These are phyloP conservation scores for Aphidius ervi DNA, from an alignment of 1,140 invertebrate genomes.

Conservation along the genomic window DNA sequence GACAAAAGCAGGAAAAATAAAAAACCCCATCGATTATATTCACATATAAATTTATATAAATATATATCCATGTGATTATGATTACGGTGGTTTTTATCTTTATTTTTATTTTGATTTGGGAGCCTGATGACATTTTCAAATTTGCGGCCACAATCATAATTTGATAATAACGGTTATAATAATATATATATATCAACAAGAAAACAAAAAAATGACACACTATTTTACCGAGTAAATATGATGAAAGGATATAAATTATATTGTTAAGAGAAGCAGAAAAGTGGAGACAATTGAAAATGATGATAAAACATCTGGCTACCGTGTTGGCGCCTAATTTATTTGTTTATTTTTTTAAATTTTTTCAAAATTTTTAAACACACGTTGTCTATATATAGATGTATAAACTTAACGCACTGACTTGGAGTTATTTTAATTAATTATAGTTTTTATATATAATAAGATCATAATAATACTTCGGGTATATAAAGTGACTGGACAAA, in stretches of 20 bases:
- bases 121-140: conserved; percentile 33
- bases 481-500: too few relatives aligned
- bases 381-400: conserved; percentile 30
- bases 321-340: conserved; percentile 1
- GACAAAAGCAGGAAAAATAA: conserved; percentile 40
- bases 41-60: not conserved
- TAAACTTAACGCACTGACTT: conserved; percentile 4
- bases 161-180: not conserved
- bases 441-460: too few relatives aligned
- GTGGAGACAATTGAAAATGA: not conserved
- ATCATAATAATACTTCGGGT: too few relatives aligned
- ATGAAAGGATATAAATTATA: too few relatives aligned
- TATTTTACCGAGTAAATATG: too few relatives aligned
- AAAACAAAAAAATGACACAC: not conserved
- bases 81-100: too few relatives aligned
- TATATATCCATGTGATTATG: not conserved
- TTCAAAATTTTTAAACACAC: conserved; percentile 29
- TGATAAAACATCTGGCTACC: conserved; percentile 6
- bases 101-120: too few relatives aligned
- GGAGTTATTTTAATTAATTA: conserved; percentile 24
- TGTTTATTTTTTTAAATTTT: not conserved
- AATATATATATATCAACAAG: not conserved
- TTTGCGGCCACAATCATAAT: conserved; percentile 24
- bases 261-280: not conserved
- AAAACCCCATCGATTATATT: conserved; percentile 37